Base-by-base conservation (phyloP, 2,113 vertebrate genomes). In the Epinephelus cyanopodus region DNA sequence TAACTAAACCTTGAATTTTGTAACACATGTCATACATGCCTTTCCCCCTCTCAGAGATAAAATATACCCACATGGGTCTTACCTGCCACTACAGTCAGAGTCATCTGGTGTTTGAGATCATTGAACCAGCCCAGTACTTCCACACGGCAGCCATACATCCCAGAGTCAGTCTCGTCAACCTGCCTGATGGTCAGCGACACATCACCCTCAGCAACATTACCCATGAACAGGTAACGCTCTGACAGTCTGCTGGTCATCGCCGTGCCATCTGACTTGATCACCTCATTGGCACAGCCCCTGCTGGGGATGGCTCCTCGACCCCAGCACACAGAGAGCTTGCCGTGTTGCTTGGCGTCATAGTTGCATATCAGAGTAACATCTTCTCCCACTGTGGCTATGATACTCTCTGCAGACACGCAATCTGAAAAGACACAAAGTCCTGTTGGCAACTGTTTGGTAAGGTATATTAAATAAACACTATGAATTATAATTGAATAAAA, bases 51-150 rank as follows among this genome's bases (percentile, higher is more conserved):
- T 12, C 23, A 68, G 10, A 72, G 3, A 50, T 45, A 45, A 18
- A 52, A 17, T 39, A 5, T 45, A 53, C 25, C 23, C 9, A 15
- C 14, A 50, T 57, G n/a, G 14, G 14, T 62, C 89, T 90, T 78
- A 95, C 94, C 92, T 89, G 94, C 78, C 27, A 12, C 47, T 21
- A 97, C 85, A 1, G n/a, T 82, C 58, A 97, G 88, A 37, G 19
- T 85, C 12, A 94, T 0, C 10, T 93, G 56, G 21, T 77, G 79
- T 87, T 94, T 95, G 42, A 79, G 81, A 33, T 95, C 95, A 56
- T 95, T 95, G 83, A 95, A 95, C 92, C 83, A 92, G 79, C 94
- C 95, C 0, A 93, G 93, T 81, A 95, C 87, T 0, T 93, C 84
- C 86, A 95, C 93, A 10, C 95, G 92, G 54, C 95, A 95, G 69